Conservation (phyloP, 1,140 invertebrate species). For the Vollenhovia emeryi region DNA sequence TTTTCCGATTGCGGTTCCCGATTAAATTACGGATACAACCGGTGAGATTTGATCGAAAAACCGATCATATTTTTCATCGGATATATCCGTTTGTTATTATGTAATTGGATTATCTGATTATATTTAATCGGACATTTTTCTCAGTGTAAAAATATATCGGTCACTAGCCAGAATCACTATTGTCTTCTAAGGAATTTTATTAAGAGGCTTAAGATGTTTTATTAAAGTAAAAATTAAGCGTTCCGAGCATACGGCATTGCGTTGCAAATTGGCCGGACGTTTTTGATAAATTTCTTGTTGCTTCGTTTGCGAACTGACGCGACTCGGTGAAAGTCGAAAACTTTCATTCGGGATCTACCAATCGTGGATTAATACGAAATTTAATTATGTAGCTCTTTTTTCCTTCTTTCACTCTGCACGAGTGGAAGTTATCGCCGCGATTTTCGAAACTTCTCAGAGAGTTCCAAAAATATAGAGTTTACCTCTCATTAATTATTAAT, state of each 20-base stretch:
- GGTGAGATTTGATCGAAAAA: too few relatives aligned
- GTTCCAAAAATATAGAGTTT: not conserved
- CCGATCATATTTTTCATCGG: too few relatives aligned
- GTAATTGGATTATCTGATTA: too few relatives aligned
- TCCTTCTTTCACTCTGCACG: not conserved
- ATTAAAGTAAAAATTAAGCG: not conserved
- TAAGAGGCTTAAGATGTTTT: not conserved
- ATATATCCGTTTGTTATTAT: too few relatives aligned
- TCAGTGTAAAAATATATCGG: too few relatives aligned
- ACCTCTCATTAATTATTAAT: not conserved
- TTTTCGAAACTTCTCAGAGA: not conserved
- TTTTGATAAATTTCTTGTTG: not conserved
- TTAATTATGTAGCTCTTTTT: not conserved
- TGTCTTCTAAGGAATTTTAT: too few relatives aligned
- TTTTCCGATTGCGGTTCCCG: too few relatives aligned
- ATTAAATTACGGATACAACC: too few relatives aligned
- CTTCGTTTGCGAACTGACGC: not conserved
- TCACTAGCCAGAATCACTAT: too few relatives aligned
- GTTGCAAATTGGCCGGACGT: not conserved
- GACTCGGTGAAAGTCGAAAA: constrained; percentile 8
- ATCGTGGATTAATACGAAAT: constrained; percentile 2
- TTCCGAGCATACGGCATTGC: not conserved
- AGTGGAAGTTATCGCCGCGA: not conserved
- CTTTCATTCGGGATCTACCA: not conserved
- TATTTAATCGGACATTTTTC: too few relatives aligned